Conservation (phyloP, 2,113 vertebrate genomes). For the Lutjanus erythropterus region DNA sequence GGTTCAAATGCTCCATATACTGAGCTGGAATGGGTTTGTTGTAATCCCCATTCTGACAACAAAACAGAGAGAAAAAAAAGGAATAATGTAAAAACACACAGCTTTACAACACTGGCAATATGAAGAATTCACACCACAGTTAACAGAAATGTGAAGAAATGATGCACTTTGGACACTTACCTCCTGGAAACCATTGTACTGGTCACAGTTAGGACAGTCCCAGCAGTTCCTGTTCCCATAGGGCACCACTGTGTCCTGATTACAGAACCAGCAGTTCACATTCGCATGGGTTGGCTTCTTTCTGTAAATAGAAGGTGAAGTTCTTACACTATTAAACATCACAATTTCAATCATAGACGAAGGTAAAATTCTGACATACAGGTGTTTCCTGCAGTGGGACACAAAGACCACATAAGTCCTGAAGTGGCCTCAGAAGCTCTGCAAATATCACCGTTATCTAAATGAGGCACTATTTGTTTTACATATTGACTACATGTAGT, state of each 20-base stretch:
- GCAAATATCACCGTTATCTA: background rate
- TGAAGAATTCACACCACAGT: accelerated
- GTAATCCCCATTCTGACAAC: slow-evolving; percentile 95
- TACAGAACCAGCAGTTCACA: slow-evolving; percentile 99
- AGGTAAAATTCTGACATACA: background rate
- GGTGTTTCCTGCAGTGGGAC: background rate
- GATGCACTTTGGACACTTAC: slow-evolving; percentile 69
- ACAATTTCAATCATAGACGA: background rate
- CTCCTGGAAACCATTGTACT: slow-evolving; percentile 99
- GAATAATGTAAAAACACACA: accelerated
- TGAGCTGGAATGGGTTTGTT: slow-evolving; percentile 99
- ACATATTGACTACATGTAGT: too few relatives aligned
- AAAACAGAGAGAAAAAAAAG: background rate
- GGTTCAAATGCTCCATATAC: slow-evolving; percentile 95
- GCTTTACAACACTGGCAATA: background rate
- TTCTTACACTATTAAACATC: background rate
- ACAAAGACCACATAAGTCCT: too few relatives aligned
- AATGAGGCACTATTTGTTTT: background rate
- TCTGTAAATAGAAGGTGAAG: slow-evolving; percentile 73
- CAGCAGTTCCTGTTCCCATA: slow-evolving; percentile 99
- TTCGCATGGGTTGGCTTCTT: slow-evolving; percentile 90
- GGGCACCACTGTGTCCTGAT: slow-evolving; percentile 92
- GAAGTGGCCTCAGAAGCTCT: too few relatives aligned
- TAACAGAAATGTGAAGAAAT: background rate
- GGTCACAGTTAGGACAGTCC: slow-evolving; percentile 98